Conservation (phyloP, 2,797 vertebrate genomes). For the Xenops minutus region DNA sequence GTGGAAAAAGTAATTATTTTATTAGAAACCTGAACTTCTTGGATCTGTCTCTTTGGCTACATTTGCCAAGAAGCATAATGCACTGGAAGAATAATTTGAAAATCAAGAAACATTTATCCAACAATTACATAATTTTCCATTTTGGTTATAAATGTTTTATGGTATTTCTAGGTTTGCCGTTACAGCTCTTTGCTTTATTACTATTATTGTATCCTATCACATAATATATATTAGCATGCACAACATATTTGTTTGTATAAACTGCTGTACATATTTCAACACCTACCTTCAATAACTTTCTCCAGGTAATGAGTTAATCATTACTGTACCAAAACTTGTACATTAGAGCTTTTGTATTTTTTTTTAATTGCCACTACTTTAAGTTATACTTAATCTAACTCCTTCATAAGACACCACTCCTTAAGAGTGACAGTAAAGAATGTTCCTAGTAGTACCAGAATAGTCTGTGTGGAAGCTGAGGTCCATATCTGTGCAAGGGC, state of each 20-base stretch:
- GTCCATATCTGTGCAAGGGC: neutral
- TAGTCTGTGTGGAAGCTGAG: neutral
- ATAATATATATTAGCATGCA: neutral
- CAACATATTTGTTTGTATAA: neutral
- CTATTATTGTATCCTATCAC: neutral
- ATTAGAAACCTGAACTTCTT: neutral
- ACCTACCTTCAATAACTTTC: neutral
- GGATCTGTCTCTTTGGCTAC: neutral
- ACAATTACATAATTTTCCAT: neutral
- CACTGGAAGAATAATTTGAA: constrained; percentile 30
- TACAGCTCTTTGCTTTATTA: neutral
- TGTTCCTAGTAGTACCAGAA: neutral
- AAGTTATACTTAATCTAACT: neutral
- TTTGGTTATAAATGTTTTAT: neutral
- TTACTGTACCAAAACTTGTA: neutral
- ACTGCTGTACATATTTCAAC: neutral
- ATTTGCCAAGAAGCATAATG: neutral
- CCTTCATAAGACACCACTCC: neutral
- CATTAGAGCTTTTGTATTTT: neutral
- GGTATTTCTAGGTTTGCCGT: neutral
- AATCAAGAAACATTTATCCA: neutral
- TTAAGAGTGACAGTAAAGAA: neutral
- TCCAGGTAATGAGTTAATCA: neutral
- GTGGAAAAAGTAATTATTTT: constrained; percentile 1
- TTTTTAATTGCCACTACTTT: neutral